A percentile compares a stretch with the other conserved stretches of the same genome.
Evolutionary conservation across 2,113 vertebrate species (phyloP).

Genomic region (Lates calcarifer): DNA sequence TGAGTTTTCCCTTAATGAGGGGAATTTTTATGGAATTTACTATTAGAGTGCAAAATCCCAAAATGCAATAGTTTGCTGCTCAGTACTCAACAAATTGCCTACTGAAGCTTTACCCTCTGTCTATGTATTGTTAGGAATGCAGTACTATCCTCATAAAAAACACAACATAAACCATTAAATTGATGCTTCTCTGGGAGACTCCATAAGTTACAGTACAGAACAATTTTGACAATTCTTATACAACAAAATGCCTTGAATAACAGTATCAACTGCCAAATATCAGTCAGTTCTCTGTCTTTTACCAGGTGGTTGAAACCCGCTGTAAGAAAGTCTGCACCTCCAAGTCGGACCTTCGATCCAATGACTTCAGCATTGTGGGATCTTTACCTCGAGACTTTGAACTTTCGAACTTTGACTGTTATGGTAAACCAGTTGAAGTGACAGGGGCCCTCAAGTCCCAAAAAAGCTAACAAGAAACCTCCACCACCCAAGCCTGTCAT

Average conservation of each 20-base stretch:
- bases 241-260: too few relatives aligned
- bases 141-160: background rate
- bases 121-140: background rate
- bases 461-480: constrained; percentile 95
- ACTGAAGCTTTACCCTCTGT: background rate
- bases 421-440: constrained; percentile 97
- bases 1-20: too few relatives aligned
- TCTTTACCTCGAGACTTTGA: constrained; percentile 98
- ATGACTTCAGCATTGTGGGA: constrained; percentile 98
- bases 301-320: constrained; percentile 94
- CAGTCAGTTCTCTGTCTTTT: constrained; percentile 25
- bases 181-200: background rate
- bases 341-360: constrained; percentile 96
- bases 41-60: background rate
- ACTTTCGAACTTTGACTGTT: constrained; percentile 99
- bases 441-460: constrained; percentile 90
- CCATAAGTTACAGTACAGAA: background rate
- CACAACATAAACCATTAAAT: background rate
- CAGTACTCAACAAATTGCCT: background rate
- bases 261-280: too few relatives aligned
- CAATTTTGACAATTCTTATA: background rate
- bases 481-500: constrained; percentile 95
- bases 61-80: background rate
- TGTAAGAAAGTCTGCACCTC: constrained; percentile 99
- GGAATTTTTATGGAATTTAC: background rate